phyloP scores from a whole-genome alignment of 2,113 vertebrate genomes.

The Neolamprologus hecqui region DNA sequence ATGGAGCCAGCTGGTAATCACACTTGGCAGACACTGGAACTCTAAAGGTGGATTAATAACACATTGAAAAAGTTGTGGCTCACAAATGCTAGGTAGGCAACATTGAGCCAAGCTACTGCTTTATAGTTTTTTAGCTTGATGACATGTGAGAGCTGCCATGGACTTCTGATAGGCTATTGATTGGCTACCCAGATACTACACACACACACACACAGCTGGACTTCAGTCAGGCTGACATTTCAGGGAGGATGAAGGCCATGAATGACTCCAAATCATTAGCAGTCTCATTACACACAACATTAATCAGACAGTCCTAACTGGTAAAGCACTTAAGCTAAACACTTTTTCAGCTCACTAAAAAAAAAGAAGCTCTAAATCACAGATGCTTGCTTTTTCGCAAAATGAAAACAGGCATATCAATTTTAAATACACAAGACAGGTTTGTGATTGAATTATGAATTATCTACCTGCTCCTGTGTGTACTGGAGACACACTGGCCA shows the following conservation, averaged over 20 bases:
- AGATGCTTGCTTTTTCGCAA: background rate
- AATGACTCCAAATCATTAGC: constrained; percentile 45
- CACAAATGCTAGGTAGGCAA: constrained; percentile 17
- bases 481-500: background rate
- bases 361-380: background rate
- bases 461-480: background rate
- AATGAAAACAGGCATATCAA: background rate
- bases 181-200: constrained; percentile 38
- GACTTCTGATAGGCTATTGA: constrained; percentile 54
- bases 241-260: constrained; percentile 27
- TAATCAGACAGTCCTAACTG: constrained; percentile 44
- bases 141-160: constrained; percentile 34
- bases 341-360: background rate
- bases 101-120: constrained; percentile 4
- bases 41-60: constrained; percentile 47
- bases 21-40: constrained; percentile 27
- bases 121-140: constrained; percentile 42
- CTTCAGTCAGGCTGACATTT: constrained; percentile 56
- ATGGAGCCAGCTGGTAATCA: constrained; percentile 47
- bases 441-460: background rate
- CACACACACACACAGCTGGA: constrained; percentile 21
- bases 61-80: background rate
- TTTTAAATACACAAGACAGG: background rate
- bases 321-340: constrained; percentile 23
- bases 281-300: constrained; percentile 55